These are phyloP conservation scores for Cetonia aurata DNA, from an alignment of 2,888 invertebrate genomes.

Conservation along the genomic window DNA sequence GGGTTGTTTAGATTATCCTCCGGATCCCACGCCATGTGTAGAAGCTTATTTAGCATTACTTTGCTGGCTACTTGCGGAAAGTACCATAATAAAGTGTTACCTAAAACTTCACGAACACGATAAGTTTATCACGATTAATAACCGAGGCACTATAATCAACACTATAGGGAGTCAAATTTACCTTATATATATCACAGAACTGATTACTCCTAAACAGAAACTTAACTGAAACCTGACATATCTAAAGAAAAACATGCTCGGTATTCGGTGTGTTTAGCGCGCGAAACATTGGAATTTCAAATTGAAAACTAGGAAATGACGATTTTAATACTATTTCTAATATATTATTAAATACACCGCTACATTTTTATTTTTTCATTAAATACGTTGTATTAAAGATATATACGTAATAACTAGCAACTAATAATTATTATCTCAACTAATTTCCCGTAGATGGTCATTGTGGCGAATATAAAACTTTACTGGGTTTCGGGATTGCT, in stretches of 20 bases:
- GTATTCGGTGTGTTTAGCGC: neutral
- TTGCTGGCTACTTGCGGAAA: neutral
- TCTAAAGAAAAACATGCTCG: constrained; percentile 23
- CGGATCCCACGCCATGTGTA: constrained; percentile 36
- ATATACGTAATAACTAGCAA: constrained; percentile 4
- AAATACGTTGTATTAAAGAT: neutral
- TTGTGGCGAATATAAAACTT: constrained; percentile 32
- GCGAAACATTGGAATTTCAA: constrained; percentile 27
- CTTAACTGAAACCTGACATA: constrained; percentile 32
- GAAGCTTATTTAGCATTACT: constrained; percentile 12
- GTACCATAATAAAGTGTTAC: constrained; percentile 13
- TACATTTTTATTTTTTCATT: neutral
- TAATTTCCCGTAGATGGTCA: constrained; percentile 51
- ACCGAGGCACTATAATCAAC: no score
- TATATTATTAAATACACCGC: no score
- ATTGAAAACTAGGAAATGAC: neutral
- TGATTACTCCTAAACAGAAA: constrained; percentile 28
- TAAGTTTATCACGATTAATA: neutral
- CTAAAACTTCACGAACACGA: constrained; percentile 14
- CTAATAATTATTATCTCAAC: constrained; percentile 48
- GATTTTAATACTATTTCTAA: no score
- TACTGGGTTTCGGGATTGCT: constrained; percentile 15
- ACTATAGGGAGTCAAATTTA: neutral
- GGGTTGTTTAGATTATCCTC: constrained; percentile 30
- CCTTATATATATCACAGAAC: constrained; percentile 31